Base-by-base conservation (phyloP, 2,888 invertebrate species). In the Priocnemis perturbator region DNA sequence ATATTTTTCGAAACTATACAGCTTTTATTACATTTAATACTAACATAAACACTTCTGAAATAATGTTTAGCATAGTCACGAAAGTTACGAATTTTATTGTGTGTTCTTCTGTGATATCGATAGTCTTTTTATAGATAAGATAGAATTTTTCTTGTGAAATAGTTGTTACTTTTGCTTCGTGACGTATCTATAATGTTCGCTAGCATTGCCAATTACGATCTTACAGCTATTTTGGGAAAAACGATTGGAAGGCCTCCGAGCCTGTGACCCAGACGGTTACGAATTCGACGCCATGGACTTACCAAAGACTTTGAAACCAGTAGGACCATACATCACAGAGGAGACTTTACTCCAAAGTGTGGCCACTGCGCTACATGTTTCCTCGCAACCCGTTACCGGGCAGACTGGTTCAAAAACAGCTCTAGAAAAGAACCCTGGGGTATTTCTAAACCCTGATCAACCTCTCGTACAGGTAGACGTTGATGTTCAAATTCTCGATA, bases 401-500 rank as follows among this genome's bases (percentile, higher is more conserved):
- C 98, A 99, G 90, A 95, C 94, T 0, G 96, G 95, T 26, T 92
- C 95, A 0, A 95, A 95, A 88, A 92, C 93, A 73, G 92, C 94
- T n/a, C 92, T 98, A 67, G 94, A 95, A 81, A 97, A 97, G 85
- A 98, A 98, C 90, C 97, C 98, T 0, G 96, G 96, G 19, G 97
- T 97, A 72, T 97, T 95, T 90, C 92, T 98, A 85, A 98, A 98
- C 91, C 96, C 98, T 48, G 97, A 97, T 78, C 99, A 99, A 89
- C 99, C 99, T 17, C 91, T 98, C 55, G 96, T 98, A 83, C 97
- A 97, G 90, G 93, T 93, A 85, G 75, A 70, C 37, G 37, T 37
- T 37, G 37, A 37, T 11, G 37, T 37, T 37, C 37, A 37, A 9
- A 37, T 37, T 37, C 37, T 11, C 4, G 11, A 60, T 60, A 57